These are phyloP conservation scores for Paraescarpia echinospica DNA, from an alignment of 1,140 invertebrate genomes.

Conservation along the genomic window DNA sequence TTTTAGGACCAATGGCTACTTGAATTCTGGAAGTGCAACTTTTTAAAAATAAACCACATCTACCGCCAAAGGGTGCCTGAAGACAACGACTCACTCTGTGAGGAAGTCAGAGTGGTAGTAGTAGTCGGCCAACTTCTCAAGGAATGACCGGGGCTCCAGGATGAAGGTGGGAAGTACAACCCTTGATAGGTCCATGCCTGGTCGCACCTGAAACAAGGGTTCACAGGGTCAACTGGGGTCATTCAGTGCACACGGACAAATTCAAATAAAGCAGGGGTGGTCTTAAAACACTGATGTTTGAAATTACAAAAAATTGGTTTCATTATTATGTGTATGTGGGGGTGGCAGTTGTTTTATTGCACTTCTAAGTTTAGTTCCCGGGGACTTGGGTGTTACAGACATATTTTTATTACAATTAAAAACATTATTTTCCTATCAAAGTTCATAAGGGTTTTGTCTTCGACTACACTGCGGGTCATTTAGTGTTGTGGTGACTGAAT, in stretches of 20 bases:
- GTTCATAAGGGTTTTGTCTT: too few relatives aligned
- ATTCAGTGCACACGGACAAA: background rate
- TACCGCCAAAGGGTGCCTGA: background rate
- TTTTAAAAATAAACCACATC: background rate
- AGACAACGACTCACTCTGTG: conserved; percentile 69
- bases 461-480: too few relatives aligned
- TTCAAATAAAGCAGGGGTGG: background rate
- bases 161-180: conserved; percentile 91
- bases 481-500: too few relatives aligned
- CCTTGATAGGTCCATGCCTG: conserved; percentile 95
- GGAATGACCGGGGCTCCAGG: conserved; percentile 86
- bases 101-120: conserved; percentile 92
- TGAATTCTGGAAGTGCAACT: background rate
- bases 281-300: too few relatives aligned
- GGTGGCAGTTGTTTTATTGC: too few relatives aligned
- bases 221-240: background rate
- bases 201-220: conserved; percentile 64
- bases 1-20: too few relatives aligned
- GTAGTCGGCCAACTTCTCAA: conserved; percentile 90
- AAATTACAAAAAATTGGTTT: too few relatives aligned
- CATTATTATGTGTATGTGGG: too few relatives aligned
- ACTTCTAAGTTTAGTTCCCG: too few relatives aligned
- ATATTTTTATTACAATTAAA: too few relatives aligned
- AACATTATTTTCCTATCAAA: too few relatives aligned
- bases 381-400: too few relatives aligned